Percentiles rank a stretch among this genome's conserved stretches.
Conservation (phyloP, 2,888 invertebrate species). For the Melipona beecheii region DNA sequence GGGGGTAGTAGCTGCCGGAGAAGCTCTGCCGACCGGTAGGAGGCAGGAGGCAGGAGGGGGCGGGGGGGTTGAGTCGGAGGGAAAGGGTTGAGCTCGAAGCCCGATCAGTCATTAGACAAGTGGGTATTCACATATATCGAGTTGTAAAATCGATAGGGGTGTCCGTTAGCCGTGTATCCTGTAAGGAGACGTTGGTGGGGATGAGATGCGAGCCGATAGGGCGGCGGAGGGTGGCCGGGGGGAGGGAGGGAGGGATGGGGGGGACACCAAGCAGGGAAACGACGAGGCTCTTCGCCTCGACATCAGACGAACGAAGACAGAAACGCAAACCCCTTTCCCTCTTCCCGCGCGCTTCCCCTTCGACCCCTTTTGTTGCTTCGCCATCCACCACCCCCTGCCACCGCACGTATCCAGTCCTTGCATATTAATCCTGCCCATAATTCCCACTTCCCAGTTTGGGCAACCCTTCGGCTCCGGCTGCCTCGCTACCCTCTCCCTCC, state of each 20-base stretch:
- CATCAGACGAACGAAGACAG: slow-evolving; percentile 64
- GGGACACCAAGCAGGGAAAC: slow-evolving; percentile 54
- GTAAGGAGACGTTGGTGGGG: slow-evolving; percentile 80
- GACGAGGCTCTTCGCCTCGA: slow-evolving; percentile 61
- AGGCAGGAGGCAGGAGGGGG: slow-evolving; percentile 29
- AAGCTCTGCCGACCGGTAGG: slow-evolving; percentile 66
- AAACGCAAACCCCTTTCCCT: slow-evolving; percentile 67
- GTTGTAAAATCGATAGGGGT: slow-evolving; percentile 84
- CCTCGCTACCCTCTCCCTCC: slow-evolving; percentile 68
- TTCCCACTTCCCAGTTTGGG: slow-evolving; percentile 84
- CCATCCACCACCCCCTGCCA: slow-evolving; percentile 79
- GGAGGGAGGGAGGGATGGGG: slow-evolving; percentile 31
- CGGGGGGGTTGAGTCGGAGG: slow-evolving; percentile 64
- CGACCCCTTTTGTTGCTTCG: slow-evolving; percentile 83
- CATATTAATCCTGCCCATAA: slow-evolving; percentile 85
- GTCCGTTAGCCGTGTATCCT: slow-evolving; percentile 84
- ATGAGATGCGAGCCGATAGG: slow-evolving; percentile 79
- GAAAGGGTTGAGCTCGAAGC: slow-evolving; percentile 82
- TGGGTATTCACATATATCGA: slow-evolving; percentile 84
- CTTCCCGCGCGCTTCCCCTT: slow-evolving; percentile 79
- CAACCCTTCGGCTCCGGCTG: slow-evolving; percentile 82
- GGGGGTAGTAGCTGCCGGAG: slow-evolving; percentile 69
- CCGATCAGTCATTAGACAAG: slow-evolving; percentile 84
- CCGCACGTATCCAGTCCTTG: slow-evolving; percentile 84
- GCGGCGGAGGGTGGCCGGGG: slow-evolving; percentile 27